Base-by-base conservation (phyloP, 1,140 invertebrate genomes). In the Theocolax elegans region DNA sequence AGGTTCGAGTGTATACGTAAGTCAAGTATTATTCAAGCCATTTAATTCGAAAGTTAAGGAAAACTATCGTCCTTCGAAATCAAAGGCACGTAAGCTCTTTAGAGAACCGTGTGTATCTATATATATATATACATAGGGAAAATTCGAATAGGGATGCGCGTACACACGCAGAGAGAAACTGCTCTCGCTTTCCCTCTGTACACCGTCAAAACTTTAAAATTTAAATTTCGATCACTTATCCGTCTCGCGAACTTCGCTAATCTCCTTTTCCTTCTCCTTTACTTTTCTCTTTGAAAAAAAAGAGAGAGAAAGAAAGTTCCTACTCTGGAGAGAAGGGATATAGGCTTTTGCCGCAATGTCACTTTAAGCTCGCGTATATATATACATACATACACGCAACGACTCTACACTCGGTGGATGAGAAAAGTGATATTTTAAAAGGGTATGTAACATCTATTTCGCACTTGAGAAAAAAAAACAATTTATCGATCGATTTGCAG, bases 171-270 rank as follows among this genome's bases (percentile, higher is more conserved):
- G n/a, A n/a, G n/a, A 8, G 13, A 53, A n/a, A n/a, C 9, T 29
- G 12, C 15, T 29, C 27, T 29, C 8, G 53, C 53, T 56, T 56
- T 38, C 17, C 9, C 53, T 23, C 31, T 10, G 15, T n/a, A 19
- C 40, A 40, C n/a, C n/a, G 40, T 38, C n/a, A 25, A 67, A 35
- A 67, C 42, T 67, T 67, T 59, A 58, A 67, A 59, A 67, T 67
- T 67, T 67, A 67, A 58, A 67, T 67, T 59, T 67, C 65, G 53
- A 67, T 67, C 65, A 67, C 65, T 59, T 67, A 59, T 66, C 51
- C 51, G 40, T 46, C 64, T 46, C n/a, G 51, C 17, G 42, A 67
- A 59, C 65, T 59, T 51, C 21, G 21, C 31, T 59, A 59, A 59
- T 59, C 65, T 25, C 6, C 23, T 23, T 46, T 56, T 29, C 48